Conservation (phyloP, 2,113 vertebrate species). For the Oceanites oceanicus region DNA sequence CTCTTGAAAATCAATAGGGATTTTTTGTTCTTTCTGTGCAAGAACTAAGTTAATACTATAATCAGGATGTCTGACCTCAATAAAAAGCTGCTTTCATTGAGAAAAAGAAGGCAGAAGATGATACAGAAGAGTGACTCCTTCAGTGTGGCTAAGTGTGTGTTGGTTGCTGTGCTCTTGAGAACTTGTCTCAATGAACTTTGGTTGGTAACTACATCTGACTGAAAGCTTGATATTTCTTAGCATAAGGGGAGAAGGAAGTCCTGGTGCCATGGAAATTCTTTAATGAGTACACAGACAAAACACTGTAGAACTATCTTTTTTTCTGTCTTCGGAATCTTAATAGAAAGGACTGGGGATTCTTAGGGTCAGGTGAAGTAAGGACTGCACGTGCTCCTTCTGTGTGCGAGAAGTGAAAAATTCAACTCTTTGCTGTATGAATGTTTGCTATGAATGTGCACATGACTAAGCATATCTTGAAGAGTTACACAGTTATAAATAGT, state of each 20-base stretch:
- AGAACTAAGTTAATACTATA: not conserved
- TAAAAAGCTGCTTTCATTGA: not conserved
- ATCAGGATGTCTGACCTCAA: not conserved
- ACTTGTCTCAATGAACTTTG: not conserved
- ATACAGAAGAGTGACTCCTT: not conserved
- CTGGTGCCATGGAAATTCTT: not conserved
- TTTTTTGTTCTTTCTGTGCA: not conserved
- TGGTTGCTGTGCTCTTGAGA: not conserved
- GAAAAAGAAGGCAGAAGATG: not conserved
- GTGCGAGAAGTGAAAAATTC: not conserved
- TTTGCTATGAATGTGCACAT: not conserved
- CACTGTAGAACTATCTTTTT: not conserved
- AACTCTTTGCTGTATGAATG: not conserved
- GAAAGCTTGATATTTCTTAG: not conserved
- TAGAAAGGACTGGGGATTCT: not conserved
- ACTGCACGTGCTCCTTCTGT: accelerated
- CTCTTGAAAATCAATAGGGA: not conserved
- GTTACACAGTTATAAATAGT: not conserved
- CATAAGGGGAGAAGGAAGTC: not conserved
- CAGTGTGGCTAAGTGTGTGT: not conserved
- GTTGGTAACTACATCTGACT: not conserved
- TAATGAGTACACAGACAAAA: not conserved
- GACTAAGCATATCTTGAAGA: not conserved
- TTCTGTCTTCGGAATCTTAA: not conserved
- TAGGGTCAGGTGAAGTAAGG: not conserved